Base-by-base conservation (phyloP, 2,888 invertebrate species). In the Lycocerus yunnanus region DNA sequence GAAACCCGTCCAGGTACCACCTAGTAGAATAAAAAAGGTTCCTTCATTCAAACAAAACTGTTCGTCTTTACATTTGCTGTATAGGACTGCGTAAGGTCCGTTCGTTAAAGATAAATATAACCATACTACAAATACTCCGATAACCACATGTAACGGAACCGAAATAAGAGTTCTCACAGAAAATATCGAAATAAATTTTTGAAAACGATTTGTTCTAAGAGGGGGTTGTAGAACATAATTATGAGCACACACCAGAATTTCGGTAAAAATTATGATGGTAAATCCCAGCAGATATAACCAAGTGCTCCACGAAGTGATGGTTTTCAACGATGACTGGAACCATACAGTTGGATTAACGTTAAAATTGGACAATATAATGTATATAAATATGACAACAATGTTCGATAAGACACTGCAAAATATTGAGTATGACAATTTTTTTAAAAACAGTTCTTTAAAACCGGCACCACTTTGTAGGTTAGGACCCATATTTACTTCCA, bases 231-330 rank as follows among this genome's bases (percentile, higher is more conserved):
- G 87, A 18, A 93, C 88, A 80, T 93, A 93, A 78, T 91, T 92
- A 82, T 92, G 93, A 65, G 92, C 92, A 82, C 92, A 91, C 43
- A 93, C 88, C 59, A 93, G 88, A n/a, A 94, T 93, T 86, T 94
- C 93, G 6, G 92, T 88, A 75, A 93, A 90, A 10, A 93, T 91
- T 1, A 93, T 89, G 20, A 88, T 84, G 11, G 90, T 88, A 15
- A 94, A 89, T 0, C 93, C 90, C 20, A 92, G 85, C 65, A 93
- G 89, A 80, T 91, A 92, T 0, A 92, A 84, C 87, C 92, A 91
- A 85, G 93, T 93, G 83, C 90, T 90, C 82, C 90, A 88, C 5
- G 91, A 90, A 69, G 90, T 88, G 73, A 93, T 87, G 13, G 92
- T 88, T 14, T 88, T 81, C 77, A 93, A 85, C 0, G 92, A 91